A percentile compares a stretch with the other conserved stretches of the same genome.
These are phyloP conservation scores for Esox niger DNA, from an alignment of 2,113 vertebrate species.

Conservation along the genomic window DNA sequence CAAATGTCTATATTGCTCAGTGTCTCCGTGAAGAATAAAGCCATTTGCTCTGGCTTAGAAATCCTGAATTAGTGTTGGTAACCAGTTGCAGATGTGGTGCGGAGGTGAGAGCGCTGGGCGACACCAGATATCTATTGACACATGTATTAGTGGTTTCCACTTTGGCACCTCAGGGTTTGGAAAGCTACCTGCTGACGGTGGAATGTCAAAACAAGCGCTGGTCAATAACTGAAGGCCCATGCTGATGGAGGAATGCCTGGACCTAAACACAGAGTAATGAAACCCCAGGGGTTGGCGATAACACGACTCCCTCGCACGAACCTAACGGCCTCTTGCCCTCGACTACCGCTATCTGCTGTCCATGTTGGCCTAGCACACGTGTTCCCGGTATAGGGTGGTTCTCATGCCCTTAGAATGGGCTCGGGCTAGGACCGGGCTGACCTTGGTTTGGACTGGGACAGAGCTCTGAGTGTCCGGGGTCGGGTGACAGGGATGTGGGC, in stretches of 20 bases:
- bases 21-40: slow-evolving; percentile 10
- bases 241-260: slow-evolving; percentile 67
- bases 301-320: slow-evolving; percentile 50
- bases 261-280: slow-evolving; percentile 55
- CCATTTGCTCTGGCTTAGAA: slow-evolving; percentile 34
- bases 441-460: slow-evolving; percentile 31
- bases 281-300: slow-evolving; percentile 64
- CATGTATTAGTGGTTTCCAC: slow-evolving; percentile 71
- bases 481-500: slow-evolving; percentile 33
- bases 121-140: slow-evolving; percentile 71
- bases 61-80: slow-evolving; percentile 61
- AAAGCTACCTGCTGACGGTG: slow-evolving; percentile 64
- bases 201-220: slow-evolving; percentile 72
- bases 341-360: slow-evolving; percentile 59
- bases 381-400: slow-evolving; percentile 62
- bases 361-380: slow-evolving; percentile 59
- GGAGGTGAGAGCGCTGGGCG: slow-evolving; percentile 53
- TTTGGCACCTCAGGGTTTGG: slow-evolving; percentile 67
- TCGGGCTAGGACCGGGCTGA: neutral
- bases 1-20: slow-evolving; percentile 23
- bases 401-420: slow-evolving; percentile 32
- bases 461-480: slow-evolving; percentile 24
- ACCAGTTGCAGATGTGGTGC: slow-evolving; percentile 63
- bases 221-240: slow-evolving; percentile 65
- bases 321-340: slow-evolving; percentile 26